Percentiles rank a stretch among this genome's conserved stretches.
Evolutionary conservation across 2,888 invertebrate species (phyloP).

Genomic region (Tetheella fluctuosa): DNA sequence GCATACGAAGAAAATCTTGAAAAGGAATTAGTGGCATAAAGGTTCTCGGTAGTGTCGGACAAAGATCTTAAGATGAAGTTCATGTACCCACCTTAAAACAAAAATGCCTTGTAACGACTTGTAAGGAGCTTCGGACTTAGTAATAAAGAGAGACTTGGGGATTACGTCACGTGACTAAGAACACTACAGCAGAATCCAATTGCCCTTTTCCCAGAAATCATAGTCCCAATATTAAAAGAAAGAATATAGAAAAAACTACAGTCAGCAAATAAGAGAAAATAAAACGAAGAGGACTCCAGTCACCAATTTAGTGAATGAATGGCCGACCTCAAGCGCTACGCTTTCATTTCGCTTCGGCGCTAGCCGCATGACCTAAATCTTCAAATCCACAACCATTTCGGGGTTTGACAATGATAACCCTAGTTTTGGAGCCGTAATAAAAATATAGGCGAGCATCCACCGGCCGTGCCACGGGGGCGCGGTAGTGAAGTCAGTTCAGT

Average conservation of each 20-base stretch:
- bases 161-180: not conserved
- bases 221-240: too few species aligned
- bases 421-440: constrained; percentile 57
- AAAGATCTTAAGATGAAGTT: not conserved
- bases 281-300: not conserved
- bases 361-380: constrained; percentile 72
- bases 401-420: constrained; percentile 74
- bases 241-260: not conserved
- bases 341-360: constrained; percentile 22
- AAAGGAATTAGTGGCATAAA: not conserved
- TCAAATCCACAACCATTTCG: constrained; percentile 67
- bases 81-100: not conserved
- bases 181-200: not conserved
- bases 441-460: constrained; percentile 63
- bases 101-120: not conserved
- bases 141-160: not conserved
- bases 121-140: not conserved
- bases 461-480: constrained; percentile 57
- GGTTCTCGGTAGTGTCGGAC: not conserved
- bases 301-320: constrained; percentile 31
- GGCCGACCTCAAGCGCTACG: constrained; percentile 25
- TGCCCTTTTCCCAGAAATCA: too few species aligned
- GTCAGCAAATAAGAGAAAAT: not conserved
- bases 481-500: constrained; percentile 68
- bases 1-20: not conserved